Conservation (phyloP, 2,888 invertebrate species). For the Labia minor region DNA sequence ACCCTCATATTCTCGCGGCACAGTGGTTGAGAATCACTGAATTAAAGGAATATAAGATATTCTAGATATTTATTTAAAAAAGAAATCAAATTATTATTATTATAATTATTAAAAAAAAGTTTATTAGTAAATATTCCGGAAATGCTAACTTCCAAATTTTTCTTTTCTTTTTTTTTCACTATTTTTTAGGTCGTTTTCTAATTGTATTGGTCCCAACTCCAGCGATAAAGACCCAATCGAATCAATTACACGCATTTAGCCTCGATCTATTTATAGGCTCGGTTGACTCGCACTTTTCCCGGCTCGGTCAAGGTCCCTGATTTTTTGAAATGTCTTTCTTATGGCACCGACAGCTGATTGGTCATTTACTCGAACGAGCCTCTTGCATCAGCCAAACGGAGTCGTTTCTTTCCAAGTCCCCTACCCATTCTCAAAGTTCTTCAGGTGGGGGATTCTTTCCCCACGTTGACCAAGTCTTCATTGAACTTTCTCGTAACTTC, state of each 20-base stretch:
- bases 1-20: too few species aligned
- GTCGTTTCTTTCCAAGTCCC: too few species aligned
- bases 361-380: background rate
- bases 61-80: too few species aligned
- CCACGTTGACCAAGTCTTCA: background rate
- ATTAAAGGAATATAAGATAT: too few species aligned
- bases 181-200: background rate
- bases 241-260: background rate
- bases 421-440: too few species aligned
- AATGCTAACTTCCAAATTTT: too few species aligned
- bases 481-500: background rate
- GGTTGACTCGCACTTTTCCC: background rate
- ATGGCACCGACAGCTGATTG: background rate
- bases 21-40: too few species aligned
- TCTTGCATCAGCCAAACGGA: background rate
- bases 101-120: too few species aligned
- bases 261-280: slow-evolving; percentile 13
- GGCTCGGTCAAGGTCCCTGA: background rate
- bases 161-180: too few species aligned
- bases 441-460: background rate
- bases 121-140: background rate
- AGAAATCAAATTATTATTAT: too few species aligned
- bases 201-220: background rate
- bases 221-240: background rate
- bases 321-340: slow-evolving; percentile 1